phyloP scores from a whole-genome alignment of 1,140 invertebrate species.

The Nebria ingens region DNA sequence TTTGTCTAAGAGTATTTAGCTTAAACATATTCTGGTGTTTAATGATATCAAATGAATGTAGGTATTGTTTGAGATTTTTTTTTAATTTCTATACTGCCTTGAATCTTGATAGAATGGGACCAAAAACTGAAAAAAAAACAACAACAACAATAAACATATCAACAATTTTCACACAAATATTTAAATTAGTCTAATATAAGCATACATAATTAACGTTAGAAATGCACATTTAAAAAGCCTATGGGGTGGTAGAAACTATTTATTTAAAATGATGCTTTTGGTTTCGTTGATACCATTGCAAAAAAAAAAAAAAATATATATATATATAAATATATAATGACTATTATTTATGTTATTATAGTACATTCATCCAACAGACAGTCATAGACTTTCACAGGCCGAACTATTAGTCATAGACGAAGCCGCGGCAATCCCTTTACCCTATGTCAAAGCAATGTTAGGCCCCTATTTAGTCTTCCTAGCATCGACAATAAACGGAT shows the following conservation, averaged over 20 bases:
- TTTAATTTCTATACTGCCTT: no score
- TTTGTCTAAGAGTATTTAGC: background rate
- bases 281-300: conserved; percentile 5
- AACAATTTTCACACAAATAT: no score
- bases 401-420: conserved; percentile 97
- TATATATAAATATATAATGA: conserved; percentile 6
- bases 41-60: no score
- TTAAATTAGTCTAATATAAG: no score
- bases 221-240: no score
- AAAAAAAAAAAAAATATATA: conserved; percentile 2
- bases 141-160: no score
- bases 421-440: conserved; percentile 95
- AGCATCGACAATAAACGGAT: conserved; percentile 95
- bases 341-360: conserved; percentile 37
- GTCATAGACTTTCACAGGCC: conserved; percentile 79
- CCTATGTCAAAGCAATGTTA: conserved; percentile 81
- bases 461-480: conserved; percentile 93
- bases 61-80: conserved; percentile 15
- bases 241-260: no score
- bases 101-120: no score
- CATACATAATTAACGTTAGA: no score
- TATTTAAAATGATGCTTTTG: conserved; percentile 14
- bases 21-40: no score
- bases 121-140: no score
- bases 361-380: conserved; percentile 91